Evolutionary conservation across 2,888 invertebrate genomes (phyloP).

Genomic region (Ormia ochracea): DNA sequence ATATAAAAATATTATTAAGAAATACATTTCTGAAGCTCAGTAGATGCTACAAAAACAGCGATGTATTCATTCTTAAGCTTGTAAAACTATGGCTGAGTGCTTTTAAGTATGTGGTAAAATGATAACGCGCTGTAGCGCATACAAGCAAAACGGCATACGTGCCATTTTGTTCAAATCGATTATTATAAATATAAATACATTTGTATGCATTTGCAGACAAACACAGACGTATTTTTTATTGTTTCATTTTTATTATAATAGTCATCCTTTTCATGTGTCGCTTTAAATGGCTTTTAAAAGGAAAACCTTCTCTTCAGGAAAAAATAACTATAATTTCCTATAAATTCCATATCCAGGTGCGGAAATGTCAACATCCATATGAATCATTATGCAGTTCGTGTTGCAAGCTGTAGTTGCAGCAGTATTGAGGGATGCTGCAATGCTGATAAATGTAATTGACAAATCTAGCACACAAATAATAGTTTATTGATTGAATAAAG

Average conservation of each 20-base stretch:
- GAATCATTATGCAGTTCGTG: too few species aligned
- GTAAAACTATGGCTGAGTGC: constrained; percentile 41
- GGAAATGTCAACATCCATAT: too few species aligned
- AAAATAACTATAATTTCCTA: too few species aligned
- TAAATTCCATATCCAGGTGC: too few species aligned
- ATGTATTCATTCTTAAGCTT: background rate
- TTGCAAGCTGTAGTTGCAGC: too few species aligned
- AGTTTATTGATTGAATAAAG: too few species aligned
- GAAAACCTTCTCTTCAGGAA: background rate
- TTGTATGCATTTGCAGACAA: background rate
- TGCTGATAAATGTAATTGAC: too few species aligned
- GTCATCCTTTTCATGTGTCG: constrained; percentile 31
- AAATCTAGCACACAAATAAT: too few species aligned
- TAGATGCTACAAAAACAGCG: background rate
- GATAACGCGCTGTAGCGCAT: constrained; percentile 14
- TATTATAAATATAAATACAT: background rate
- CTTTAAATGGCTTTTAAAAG: constrained; percentile 35
- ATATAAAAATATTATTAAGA: too few species aligned
- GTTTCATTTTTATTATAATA: constrained; percentile 36
- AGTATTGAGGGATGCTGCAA: too few species aligned
- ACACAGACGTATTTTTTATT: constrained; percentile 17
- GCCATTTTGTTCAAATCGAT: background rate
- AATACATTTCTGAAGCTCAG: too few species aligned
- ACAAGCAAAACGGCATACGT: background rate
- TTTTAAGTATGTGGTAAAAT: constrained; percentile 33